Evolutionary conservation across 2,113 vertebrate species (phyloP).

Genomic region (Atrichornis clamosus): DNA sequence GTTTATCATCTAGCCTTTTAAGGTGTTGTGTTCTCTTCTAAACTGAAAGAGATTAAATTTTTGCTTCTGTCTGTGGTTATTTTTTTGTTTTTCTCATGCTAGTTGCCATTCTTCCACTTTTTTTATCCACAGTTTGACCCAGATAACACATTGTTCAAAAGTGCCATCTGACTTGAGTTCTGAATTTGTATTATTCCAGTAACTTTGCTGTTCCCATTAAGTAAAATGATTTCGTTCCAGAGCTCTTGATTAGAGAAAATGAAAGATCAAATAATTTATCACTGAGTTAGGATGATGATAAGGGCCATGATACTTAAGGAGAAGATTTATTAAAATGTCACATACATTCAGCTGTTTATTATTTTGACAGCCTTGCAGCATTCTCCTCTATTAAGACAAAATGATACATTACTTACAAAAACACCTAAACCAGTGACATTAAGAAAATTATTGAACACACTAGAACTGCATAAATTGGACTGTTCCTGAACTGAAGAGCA

Average conservation of each 20-base stretch:
- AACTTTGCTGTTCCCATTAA: background rate
- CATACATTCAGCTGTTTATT: background rate
- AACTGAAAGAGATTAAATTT: background rate
- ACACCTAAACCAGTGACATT: background rate
- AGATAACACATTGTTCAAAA: background rate
- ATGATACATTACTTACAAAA: background rate
- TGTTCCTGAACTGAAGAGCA: background rate
- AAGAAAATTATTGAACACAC: background rate
- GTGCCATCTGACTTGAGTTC: background rate
- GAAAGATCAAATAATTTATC: background rate
- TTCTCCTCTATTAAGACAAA: background rate
- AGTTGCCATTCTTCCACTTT: background rate
- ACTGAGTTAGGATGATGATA: background rate
- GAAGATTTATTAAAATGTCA: background rate
- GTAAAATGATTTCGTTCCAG: background rate
- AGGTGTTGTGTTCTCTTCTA: background rate
- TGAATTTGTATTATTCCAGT: background rate
- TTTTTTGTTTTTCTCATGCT: background rate
- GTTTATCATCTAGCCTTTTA: background rate
- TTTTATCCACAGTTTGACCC: background rate
- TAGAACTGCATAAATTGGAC: background rate
- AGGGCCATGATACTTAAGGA: background rate
- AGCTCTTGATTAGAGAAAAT: constrained; percentile 20
- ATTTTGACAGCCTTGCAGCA: background rate
- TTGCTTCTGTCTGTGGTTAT: background rate